Evolutionary conservation across 2,888 invertebrate genomes (phyloP).

Genomic region (Nephrotoma guestfalica): DNA sequence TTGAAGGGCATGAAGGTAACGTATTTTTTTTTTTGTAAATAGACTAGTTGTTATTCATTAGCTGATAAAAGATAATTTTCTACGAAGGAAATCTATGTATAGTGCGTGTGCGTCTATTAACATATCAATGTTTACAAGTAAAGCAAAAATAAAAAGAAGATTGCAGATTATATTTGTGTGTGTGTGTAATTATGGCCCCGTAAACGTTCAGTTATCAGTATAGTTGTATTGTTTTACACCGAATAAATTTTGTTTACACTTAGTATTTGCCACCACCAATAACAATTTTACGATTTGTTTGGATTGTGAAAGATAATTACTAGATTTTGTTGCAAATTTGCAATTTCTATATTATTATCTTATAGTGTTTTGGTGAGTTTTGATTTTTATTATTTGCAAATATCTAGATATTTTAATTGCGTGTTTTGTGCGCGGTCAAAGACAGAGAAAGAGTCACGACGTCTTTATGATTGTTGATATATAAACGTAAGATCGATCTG

Average conservation of each 20-base stretch:
- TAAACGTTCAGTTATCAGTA: neutral
- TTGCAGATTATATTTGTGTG: neutral
- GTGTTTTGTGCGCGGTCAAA: no score
- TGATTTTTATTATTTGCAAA: neutral
- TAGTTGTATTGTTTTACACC: neutral
- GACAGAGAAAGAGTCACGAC: no score
- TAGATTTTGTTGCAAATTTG: neutral
- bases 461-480: no score
- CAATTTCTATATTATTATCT: neutral
- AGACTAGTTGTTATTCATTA: neutral
- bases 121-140: neutral
- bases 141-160: neutral
- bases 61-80: neutral
- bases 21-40: neutral
- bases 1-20: neutral
- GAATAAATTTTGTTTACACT: neutral
- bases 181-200: neutral
- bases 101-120: neutral
- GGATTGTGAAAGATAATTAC: neutral
- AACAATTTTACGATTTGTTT: neutral
- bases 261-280: neutral
- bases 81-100: neutral
- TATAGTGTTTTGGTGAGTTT: neutral
- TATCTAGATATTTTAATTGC: no score
- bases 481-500: no score